A percentile compares a stretch with the other conserved stretches of the same genome.
These are phyloP conservation scores for Gibbula magus DNA, from an alignment of 2,888 invertebrate genomes.

Conservation along the genomic window DNA sequence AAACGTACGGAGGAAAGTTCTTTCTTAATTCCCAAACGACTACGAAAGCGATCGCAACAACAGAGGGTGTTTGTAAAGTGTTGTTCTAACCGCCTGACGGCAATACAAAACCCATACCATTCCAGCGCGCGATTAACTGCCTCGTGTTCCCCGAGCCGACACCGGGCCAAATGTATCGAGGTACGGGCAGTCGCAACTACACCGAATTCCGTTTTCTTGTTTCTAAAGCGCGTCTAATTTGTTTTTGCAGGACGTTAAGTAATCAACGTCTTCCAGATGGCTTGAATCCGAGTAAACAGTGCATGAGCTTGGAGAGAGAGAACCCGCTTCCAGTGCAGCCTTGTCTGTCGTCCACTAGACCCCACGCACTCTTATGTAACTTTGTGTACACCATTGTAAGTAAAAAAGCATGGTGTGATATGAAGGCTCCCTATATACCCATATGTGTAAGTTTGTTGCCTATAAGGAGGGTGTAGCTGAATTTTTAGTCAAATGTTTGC, in stretches of 20 bases:
- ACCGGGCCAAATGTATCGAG: not conserved
- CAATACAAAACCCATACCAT: not conserved
- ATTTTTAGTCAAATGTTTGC: too few relatives aligned
- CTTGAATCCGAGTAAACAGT: not conserved
- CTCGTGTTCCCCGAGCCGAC: not conserved
- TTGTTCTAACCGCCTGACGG: too few relatives aligned
- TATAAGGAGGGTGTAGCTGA: too few relatives aligned
- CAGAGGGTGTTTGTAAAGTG: too few relatives aligned
- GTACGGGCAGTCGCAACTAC: not conserved
- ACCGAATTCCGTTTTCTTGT: slow-evolving; percentile 11
- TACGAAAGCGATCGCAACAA: too few relatives aligned
- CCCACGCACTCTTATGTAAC: not conserved
- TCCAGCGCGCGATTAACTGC: not conserved
- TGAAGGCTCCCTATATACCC: not conserved
- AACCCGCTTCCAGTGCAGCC: too few relatives aligned
- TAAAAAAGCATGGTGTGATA: not conserved
- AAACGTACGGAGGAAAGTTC: too few relatives aligned
- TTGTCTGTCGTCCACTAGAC: not conserved
- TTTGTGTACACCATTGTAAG: not conserved
- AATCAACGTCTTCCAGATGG: not conserved
- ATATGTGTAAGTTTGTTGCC: not conserved
- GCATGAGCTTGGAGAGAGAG: too few relatives aligned
- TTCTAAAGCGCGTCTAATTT: slow-evolving; percentile 8
- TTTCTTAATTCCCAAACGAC: too few relatives aligned
- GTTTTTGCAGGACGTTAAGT: not conserved